A percentile compares a stretch with the other conserved stretches of the same genome.
These are phyloP conservation scores for Agapornis canus DNA, from an alignment of 2,797 vertebrate genomes.

Conservation along the genomic window DNA sequence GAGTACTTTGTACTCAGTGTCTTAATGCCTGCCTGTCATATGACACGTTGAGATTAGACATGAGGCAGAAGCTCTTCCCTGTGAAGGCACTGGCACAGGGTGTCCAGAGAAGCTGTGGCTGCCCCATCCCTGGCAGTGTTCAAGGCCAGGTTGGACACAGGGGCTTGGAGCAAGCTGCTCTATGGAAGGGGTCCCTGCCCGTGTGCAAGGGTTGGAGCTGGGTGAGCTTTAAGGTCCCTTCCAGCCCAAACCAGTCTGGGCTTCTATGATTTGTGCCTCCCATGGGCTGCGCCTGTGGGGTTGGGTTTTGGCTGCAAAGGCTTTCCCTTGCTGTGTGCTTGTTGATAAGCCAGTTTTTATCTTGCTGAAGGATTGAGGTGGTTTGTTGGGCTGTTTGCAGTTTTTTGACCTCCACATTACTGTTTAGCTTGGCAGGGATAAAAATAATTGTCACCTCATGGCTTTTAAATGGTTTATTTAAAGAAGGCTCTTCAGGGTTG, in stretches of 20 bases:
- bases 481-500: not conserved
- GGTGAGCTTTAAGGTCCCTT: not conserved
- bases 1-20: not conserved
- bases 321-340: not conserved
- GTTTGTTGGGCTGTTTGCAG: not conserved
- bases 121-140: too few relatives aligned
- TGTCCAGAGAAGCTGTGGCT: too few relatives aligned
- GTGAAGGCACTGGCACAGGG: too few relatives aligned
- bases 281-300: not conserved
- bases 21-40: not conserved
- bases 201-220: not conserved
- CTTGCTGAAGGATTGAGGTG: not conserved
- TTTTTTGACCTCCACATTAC: not conserved
- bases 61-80: too few relatives aligned
- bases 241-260: not conserved
- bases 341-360: not conserved
- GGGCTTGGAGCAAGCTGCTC: too few relatives aligned
- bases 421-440: not conserved
- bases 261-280: not conserved
- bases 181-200: not conserved
- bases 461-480: constrained; percentile 7
- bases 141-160: too few relatives aligned
- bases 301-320: not conserved
- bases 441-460: not conserved
- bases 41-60: not conserved